Evolutionary conservation across 2,888 invertebrate genomes (phyloP).

Genomic region (Lochmaea capreae): DNA sequence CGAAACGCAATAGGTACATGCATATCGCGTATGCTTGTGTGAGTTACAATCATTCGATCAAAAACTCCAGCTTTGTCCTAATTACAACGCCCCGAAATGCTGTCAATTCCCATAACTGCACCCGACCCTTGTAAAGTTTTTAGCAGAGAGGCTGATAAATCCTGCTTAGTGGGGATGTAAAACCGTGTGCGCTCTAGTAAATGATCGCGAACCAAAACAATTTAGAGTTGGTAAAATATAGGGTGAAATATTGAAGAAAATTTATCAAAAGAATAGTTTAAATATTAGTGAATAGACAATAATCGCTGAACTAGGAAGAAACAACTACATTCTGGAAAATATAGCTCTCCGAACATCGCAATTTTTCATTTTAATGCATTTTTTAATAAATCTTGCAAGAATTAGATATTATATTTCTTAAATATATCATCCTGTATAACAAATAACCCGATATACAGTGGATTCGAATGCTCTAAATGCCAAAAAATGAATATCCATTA

Average conservation of each 20-base stretch:
- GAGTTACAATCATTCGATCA: conserved; percentile 27
- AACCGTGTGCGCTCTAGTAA: conserved; percentile 50
- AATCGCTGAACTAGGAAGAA: neutral
- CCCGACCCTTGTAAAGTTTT: conserved; percentile 54
- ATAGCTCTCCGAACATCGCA: too few species aligned
- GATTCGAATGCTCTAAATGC: neutral
- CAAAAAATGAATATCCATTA: neutral
- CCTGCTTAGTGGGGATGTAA: conserved; percentile 63
- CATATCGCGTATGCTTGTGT: conserved; percentile 29
- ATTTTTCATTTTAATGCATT: too few species aligned
- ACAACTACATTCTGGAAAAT: too few species aligned
- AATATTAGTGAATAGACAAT: too few species aligned
- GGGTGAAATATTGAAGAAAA: conserved; percentile 1
- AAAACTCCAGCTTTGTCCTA: conserved; percentile 30
- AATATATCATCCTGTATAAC: neutral
- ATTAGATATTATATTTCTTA: too few species aligned
- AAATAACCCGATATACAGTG: neutral
- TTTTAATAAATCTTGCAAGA: too few species aligned
- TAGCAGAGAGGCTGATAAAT: conserved; percentile 59
- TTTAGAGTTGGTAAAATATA: conserved; percentile 20
- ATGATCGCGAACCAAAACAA: conserved; percentile 17
- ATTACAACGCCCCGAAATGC: conserved; percentile 31
- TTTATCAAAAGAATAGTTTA: neutral
- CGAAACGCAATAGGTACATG: neutral
- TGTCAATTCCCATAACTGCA: conserved; percentile 33